phyloP scores from a whole-genome alignment of 2,888 invertebrate genomes.

The Euplexia lucipara region DNA sequence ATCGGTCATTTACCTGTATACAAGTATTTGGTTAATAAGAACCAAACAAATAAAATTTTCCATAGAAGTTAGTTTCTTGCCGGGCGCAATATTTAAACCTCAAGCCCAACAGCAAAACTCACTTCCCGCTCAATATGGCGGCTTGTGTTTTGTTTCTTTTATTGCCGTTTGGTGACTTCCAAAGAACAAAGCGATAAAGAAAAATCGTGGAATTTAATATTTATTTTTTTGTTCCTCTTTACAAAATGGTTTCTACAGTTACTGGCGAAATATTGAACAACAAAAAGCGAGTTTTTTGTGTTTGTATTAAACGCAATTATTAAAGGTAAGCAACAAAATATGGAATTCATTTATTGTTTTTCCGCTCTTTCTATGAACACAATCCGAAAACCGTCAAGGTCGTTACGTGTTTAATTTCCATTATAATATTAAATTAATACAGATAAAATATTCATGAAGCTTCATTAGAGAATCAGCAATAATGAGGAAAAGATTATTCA shows the following conservation, averaged over 20 bases:
- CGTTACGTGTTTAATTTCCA: conserved; percentile 16
- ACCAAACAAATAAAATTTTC: background rate
- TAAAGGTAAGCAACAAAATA: conserved; percentile 10
- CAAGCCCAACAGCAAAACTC: background rate
- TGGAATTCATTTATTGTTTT: conserved; percentile 29
- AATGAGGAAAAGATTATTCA: conserved; percentile 44
- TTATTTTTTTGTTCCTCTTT: conserved; percentile 30
- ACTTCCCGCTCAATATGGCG: conserved; percentile 10
- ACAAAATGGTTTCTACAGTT: conserved; percentile 33
- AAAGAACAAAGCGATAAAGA: conserved; percentile 26
- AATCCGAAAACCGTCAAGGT: conserved; percentile 7
- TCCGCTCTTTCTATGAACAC: background rate
- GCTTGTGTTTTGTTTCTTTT: conserved; percentile 26
- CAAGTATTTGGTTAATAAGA: background rate
- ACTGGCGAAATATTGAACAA: conserved; percentile 27
- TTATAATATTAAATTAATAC: conserved; percentile 38
- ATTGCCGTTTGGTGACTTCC: conserved; percentile 8
- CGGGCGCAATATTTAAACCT: conserved; percentile 2
- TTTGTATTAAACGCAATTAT: conserved; percentile 19
- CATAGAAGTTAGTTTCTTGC: background rate
- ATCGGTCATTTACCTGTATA: background rate
- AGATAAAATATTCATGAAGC: conserved; percentile 19
- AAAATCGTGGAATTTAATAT: conserved; percentile 20
- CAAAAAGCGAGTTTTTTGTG: conserved; percentile 4
- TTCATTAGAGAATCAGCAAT: conserved; percentile 44